phyloP scores from a whole-genome alignment of 2,888 invertebrate genomes.

The Acanthacorydalis orientalis region DNA sequence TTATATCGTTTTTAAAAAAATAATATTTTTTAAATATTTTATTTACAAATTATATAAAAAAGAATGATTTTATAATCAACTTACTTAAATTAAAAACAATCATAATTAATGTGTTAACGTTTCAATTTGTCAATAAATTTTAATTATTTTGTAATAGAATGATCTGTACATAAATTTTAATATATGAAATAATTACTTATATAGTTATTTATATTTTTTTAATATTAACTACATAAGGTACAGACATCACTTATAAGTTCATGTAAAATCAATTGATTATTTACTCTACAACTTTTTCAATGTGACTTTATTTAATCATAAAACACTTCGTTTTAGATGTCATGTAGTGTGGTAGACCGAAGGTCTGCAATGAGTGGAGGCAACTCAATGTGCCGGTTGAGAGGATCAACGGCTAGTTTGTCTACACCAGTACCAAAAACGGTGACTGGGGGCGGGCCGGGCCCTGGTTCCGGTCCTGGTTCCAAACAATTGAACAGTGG shows the following conservation, averaged over 20 bases:
- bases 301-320: not conserved
- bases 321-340: conserved; percentile 26
- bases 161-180: no score
- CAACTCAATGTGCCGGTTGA: conserved; percentile 23
- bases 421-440: conserved; percentile 11
- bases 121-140: no score
- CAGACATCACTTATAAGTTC: not conserved
- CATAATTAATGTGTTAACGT: no score
- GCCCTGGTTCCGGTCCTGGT: not conserved
- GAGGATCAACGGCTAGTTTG: conserved; percentile 15
- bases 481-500: conserved; percentile 20
- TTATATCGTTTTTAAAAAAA: no score
- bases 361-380: conserved; percentile 2
- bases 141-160: no score
- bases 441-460: conserved; percentile 2
- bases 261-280: not conserved
- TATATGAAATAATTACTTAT: no score
- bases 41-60: no score
- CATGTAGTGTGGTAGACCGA: conserved; percentile 34
- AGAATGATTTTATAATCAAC: no score
- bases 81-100: no score
- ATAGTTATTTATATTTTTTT: no score
- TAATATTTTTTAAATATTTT: no score
- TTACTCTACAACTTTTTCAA: not conserved
- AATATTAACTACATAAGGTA: no score